These are phyloP conservation scores for Thecophora atra DNA, from an alignment of 2,888 invertebrate genomes.

Conservation along the genomic window DNA sequence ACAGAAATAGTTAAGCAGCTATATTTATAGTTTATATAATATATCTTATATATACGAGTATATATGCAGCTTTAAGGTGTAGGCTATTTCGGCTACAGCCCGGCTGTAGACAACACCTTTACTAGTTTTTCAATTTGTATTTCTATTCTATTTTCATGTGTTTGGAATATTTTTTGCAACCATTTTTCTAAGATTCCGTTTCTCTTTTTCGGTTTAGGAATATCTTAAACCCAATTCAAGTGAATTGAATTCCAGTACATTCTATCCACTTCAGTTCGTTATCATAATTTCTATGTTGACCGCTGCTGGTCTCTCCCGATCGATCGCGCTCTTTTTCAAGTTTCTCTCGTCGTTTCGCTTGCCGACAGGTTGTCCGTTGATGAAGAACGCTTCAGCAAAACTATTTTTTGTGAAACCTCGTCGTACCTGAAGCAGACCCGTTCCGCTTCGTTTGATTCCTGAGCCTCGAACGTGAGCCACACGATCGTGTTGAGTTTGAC, in stretches of 20 bases:
- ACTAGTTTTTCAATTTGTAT: neutral
- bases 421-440: conserved; percentile 42
- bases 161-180: no score
- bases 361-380: conserved; percentile 46
- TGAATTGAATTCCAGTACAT: neutral
- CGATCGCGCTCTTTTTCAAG: conserved; percentile 23
- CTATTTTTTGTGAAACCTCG: conserved; percentile 40
- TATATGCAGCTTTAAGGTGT: no score
- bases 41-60: no score
- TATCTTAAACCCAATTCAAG: neutral
- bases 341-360: conserved; percentile 31
- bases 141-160: neutral
- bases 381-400: conserved; percentile 44
- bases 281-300: neutral
- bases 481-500: conserved; percentile 21
- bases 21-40: no score
- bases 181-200: neutral
- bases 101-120: no score
- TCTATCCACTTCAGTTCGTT: neutral
- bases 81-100: no score
- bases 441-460: conserved; percentile 41
- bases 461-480: conserved; percentile 13
- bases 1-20: no score
- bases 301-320: conserved; percentile 3
- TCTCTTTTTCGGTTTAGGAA: neutral